Conservation (phyloP, 2,113 vertebrate genomes). For the Butorides virescens region DNA sequence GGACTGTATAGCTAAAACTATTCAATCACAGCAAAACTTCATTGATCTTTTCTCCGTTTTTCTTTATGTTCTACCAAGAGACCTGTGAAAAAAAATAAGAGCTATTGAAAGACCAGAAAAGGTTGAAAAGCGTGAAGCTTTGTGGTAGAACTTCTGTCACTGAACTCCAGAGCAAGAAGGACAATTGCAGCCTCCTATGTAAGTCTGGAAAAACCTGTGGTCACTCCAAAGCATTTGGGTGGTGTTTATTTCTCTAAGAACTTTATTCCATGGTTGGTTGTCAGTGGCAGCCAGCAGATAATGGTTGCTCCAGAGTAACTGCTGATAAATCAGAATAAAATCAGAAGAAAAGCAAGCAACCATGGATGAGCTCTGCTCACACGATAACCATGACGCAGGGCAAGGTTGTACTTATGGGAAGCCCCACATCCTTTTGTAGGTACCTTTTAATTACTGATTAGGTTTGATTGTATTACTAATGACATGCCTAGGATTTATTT, state of each 20-base stretch:
- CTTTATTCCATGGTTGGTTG: background rate
- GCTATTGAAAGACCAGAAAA: background rate
- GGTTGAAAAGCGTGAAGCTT: background rate
- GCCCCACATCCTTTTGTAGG: background rate
- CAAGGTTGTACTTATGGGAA: background rate
- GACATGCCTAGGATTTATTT: background rate
- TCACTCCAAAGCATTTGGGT: background rate
- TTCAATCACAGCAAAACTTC: background rate
- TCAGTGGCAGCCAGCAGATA: background rate
- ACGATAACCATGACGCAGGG: fast-evolving
- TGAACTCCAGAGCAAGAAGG: background rate
- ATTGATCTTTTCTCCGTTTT: background rate
- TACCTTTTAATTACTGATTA: background rate
- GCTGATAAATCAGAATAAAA: background rate
- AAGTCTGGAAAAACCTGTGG: background rate
- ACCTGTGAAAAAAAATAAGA: background rate
- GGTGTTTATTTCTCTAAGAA: background rate
- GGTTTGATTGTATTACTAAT: background rate
- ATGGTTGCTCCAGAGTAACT: background rate
- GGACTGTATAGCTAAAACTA: background rate
- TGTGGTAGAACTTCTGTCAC: background rate
- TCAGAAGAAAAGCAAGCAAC: background rate
- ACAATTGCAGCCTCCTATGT: background rate
- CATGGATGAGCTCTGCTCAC: background rate
- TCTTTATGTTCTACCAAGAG: background rate